phyloP scores from a whole-genome alignment of 2,797 vertebrate species.

The Schizopygopsis malacanthus region DNA sequence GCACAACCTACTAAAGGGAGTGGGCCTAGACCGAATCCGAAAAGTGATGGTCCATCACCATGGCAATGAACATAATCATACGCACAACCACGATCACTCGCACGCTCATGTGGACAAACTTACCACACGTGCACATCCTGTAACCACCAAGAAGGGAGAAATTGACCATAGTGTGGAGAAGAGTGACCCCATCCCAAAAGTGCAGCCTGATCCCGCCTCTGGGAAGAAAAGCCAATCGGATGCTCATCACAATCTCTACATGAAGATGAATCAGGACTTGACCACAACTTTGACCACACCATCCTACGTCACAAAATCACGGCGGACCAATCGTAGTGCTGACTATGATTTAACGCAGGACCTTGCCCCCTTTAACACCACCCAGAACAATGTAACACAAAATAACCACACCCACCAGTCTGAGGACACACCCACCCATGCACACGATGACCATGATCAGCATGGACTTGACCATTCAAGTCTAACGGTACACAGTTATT shows the following conservation, averaged over 20 bases:
- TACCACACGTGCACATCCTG: not conserved
- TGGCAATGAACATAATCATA: conserved; percentile 55
- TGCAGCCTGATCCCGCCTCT: conserved; percentile 14
- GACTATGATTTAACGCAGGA: conserved; percentile 46
- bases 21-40: conserved; percentile 85
- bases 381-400: conserved; percentile 18
- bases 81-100: conserved; percentile 27
- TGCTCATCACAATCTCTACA: conserved; percentile 55
- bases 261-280: conserved; percentile 59
- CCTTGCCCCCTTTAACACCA: not conserved
- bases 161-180: conserved; percentile 43
- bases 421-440: conserved; percentile 33
- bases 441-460: conserved; percentile 35
- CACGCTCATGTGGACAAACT: conserved; percentile 59
- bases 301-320: conserved; percentile 42
- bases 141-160: conserved; percentile 39
- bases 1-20: conserved; percentile 83
- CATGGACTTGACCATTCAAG: conserved; percentile 25
- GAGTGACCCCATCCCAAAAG: conserved; percentile 50
- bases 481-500: conserved; percentile 65
- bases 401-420: conserved; percentile 46
- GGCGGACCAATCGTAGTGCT: conserved; percentile 49
- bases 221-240: conserved; percentile 65
- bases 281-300: conserved; percentile 50
- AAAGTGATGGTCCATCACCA: conserved; percentile 76